Conservation (phyloP, 2,113 vertebrate genomes). For the Donacobius atricapilla region DNA sequence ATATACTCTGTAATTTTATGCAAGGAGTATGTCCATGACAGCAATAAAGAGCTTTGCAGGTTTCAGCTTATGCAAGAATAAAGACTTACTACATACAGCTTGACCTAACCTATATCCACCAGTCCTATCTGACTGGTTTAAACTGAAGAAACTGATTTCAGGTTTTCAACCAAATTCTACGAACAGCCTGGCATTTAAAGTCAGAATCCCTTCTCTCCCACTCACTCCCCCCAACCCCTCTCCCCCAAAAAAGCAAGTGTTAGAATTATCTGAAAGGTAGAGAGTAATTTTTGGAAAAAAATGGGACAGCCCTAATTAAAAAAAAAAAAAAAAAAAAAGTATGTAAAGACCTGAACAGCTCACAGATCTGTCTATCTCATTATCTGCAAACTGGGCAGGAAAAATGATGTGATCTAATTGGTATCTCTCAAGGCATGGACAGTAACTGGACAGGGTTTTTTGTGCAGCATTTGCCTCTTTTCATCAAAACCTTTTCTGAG, state of each 20-base stretch:
- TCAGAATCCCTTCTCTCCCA: not conserved
- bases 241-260: no score
- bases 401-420: not conserved
- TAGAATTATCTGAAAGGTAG: not conserved
- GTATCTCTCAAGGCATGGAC: not conserved
- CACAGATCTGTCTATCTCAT: not conserved
- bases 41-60: conserved; percentile 1
- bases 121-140: not conserved
- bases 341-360: not conserved
- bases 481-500: not conserved
- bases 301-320: not conserved
- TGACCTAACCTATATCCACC: not conserved
- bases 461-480: not conserved
- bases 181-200: not conserved
- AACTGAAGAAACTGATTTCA: not conserved
- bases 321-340: not conserved
- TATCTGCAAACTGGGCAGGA: not conserved
- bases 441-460: not conserved
- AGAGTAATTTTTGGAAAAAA: not conserved
- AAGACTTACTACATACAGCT: not conserved
- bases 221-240: accelerated
- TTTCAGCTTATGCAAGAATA: not conserved
- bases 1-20: not conserved
- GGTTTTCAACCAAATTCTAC: not conserved
- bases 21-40: not conserved